Evolutionary conservation across 2,888 invertebrate species (phyloP).

Genomic region (Drosophila atripex): DNA sequence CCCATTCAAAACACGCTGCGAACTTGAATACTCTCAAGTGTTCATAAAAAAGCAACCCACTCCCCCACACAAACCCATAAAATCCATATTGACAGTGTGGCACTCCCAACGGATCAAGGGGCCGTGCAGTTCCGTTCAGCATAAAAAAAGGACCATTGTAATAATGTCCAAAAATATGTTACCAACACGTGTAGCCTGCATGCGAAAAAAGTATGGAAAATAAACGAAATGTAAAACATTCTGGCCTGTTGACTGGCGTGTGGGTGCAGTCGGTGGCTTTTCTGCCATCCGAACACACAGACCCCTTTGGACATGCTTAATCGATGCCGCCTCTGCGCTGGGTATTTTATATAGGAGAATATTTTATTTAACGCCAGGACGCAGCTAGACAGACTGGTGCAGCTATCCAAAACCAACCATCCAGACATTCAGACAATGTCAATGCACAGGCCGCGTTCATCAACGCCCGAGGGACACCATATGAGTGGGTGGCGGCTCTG

Average conservation of each 20-base stretch:
- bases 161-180: slow-evolving; percentile 78
- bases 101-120: slow-evolving; percentile 41
- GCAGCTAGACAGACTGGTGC: slow-evolving; percentile 51
- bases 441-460: slow-evolving; percentile 69
- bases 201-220: slow-evolving; percentile 37
- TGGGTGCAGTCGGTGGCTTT: slow-evolving; percentile 35
- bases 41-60: slow-evolving; percentile 58
- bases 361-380: slow-evolving; percentile 78
- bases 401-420: slow-evolving; percentile 1
- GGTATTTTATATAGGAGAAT: slow-evolving; percentile 67
- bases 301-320: slow-evolving; percentile 66
- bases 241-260: slow-evolving; percentile 49
- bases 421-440: slow-evolving; percentile 61
- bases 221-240: slow-evolving; percentile 47
- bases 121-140: slow-evolving; percentile 12
- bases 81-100: slow-evolving; percentile 60
- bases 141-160: slow-evolving; percentile 65
- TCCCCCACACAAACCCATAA: slow-evolving; percentile 40
- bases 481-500: not conserved
- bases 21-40: slow-evolving; percentile 72
- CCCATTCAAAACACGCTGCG: slow-evolving; percentile 69
- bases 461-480: slow-evolving; percentile 53
- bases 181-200: slow-evolving; percentile 71
- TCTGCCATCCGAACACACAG: not conserved
- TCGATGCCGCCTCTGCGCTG: slow-evolving; percentile 62